Base-by-base conservation (phyloP, 1,140 invertebrate species). In the Atta cephalotes region DNA sequence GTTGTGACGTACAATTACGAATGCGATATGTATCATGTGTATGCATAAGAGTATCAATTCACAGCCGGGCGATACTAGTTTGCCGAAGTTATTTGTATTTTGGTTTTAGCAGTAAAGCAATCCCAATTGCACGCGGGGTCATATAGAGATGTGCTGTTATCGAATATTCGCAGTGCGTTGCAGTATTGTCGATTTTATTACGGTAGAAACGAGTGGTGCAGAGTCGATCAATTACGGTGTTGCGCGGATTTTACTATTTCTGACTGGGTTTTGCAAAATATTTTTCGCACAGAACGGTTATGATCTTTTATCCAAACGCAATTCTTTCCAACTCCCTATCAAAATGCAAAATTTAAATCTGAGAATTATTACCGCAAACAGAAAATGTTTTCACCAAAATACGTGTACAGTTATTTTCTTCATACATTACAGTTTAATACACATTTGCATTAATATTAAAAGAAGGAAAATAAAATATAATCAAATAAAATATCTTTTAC, bases 171-270 rank as follows among this genome's bases (percentile, higher is more conserved):
- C 49, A 84, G 70, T 62, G 80, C 80, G 70, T 84, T 68, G 77
- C 62, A 56, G 45, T 39, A 63, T 80, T 84, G 70, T 62, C 70
- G 80, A 84, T 84, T 84, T 84, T 84, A 84, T 84, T 84, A 84
- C 70, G 39, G 28, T 45, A 39, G 18, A 45, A 81, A 81, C 78
- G 65, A 82, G 68, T 63, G 39, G 68, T 14, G 56, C 21, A 18
- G 80, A 51, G 80, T 84, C 80, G 70, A 84, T 76, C 80, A 84
- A 84, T 84, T 84, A 84, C 39, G 39, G 14, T 35, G 56, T 82
- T 62, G 39, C 25, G 68, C 56, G 80, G 12, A 62, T 60, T 39
- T 39, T 25, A 39, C 58, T 62, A 28, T 84, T 82, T 82, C 58
- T 35, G 68, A 62, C 56, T 58, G 18, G 18, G 35, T 72, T 35